Evolutionary conservation across 2,113 vertebrate species (phyloP).

Genomic region (Petroica traversi): DNA sequence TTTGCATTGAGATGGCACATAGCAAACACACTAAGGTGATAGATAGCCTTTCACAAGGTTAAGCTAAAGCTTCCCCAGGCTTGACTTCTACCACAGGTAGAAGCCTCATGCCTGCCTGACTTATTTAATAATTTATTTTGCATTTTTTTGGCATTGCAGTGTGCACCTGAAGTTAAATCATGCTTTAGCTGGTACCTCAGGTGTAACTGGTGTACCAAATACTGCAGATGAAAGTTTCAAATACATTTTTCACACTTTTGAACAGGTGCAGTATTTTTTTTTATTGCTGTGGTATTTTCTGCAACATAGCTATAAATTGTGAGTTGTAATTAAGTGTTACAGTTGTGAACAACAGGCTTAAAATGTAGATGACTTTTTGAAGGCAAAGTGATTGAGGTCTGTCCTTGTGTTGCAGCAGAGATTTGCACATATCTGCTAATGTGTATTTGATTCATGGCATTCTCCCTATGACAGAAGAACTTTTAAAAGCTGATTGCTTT

Average conservation of each 20-base stretch:
- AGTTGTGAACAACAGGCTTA: background rate
- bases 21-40: background rate
- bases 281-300: background rate
- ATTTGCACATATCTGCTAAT: background rate
- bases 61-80: background rate
- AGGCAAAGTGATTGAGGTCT: slow-evolving; percentile 1
- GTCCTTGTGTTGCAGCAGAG: background rate
- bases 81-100: background rate
- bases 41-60: background rate
- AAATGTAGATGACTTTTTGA: background rate
- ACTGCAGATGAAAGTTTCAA: background rate
- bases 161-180: background rate
- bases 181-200: background rate
- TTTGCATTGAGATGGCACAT: background rate
- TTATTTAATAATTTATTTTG: background rate
- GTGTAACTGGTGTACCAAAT: background rate
- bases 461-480: background rate
- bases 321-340: background rate
- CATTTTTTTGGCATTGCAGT: background rate
- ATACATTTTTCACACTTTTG: background rate
- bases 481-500: background rate
- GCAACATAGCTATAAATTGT: background rate
- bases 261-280: background rate
- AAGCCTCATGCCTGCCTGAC: background rate
- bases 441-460: background rate